phyloP scores from a whole-genome alignment of 2,113 vertebrate genomes.

The Capreolus pygargus region DNA sequence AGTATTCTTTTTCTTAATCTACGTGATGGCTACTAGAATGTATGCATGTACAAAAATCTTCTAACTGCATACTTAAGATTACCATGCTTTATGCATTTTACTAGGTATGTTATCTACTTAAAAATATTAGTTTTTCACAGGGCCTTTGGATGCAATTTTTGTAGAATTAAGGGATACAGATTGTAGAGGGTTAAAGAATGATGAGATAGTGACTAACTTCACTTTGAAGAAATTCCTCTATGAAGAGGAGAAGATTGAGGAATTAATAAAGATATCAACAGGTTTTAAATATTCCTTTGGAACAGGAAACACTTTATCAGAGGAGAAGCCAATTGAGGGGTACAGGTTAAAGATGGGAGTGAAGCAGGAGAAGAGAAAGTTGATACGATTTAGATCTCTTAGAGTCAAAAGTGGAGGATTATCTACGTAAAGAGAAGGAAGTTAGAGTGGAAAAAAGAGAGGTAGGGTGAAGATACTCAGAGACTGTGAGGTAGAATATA shows the following conservation, averaged over 20 bases:
- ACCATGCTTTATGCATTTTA: not conserved
- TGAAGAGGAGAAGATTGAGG: not conserved
- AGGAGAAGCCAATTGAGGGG: not conserved
- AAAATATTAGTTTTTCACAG: not conserved
- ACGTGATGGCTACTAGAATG: not conserved
- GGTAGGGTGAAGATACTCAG: not conserved
- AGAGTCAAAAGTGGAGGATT: not conserved
- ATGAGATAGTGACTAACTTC: not conserved
- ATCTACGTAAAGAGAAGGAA: not conserved
- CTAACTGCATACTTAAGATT: not conserved
- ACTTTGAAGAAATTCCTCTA: not conserved
- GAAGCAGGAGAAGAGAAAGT: not conserved
- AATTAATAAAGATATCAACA: not conserved
- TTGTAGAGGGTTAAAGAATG: not conserved
- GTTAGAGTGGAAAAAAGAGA: not conserved
- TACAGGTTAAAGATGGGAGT: not conserved
- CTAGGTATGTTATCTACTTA: not conserved
- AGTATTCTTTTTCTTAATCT: not conserved
- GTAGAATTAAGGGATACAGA: not conserved
- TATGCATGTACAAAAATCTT: not conserved
- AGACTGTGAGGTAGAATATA: not conserved
- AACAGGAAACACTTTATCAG: not conserved
- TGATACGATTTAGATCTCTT: not conserved
- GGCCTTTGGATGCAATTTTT: not conserved
- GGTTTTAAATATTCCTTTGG: not conserved